Base-by-base conservation (phyloP, 2,113 vertebrate species). In the Pitta sordida region DNA sequence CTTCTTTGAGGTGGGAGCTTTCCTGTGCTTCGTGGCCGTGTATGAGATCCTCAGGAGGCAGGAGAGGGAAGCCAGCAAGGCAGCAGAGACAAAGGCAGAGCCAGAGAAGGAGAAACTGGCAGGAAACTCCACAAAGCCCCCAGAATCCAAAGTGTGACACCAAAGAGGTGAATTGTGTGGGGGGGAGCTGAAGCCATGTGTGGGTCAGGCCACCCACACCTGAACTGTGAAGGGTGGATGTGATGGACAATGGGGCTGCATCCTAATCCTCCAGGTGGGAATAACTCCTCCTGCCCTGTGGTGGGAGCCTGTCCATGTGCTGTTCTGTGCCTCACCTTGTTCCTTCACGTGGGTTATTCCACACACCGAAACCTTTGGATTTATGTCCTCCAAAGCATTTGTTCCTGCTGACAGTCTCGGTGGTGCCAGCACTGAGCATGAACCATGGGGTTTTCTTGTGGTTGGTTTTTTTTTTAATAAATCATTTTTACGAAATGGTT, bases 1-100 rank as follows among this genome's bases (percentile, higher is more conserved):
- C 17, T 96, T 98, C 95, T 99, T 98, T 36, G 94, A 98, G 83
- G 91, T 91, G 4, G 96, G 97, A 0, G 93, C 96, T 3, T 96
- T 98, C 55, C 69, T 97, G 46, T 98, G 98, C 83, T 98, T 98
- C 1, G 49, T 93, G 71, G 90, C 97, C 1, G 96, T 98, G 60
- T 97, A 97, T 2, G 7, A 95, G 43, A 90, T 98, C 20, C 94
- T 98, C 41, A 59, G 94, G 20, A 92, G 92, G 58, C 97, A 97
- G 60, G 91, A 95, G 65, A 96, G 74, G 59, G 92, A 96, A 15
- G 83, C 52, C 44, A 29, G 8, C 8, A 13, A 9, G 0, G 15
- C 20, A 46, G n/a, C 27, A 26, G 44, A 85, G 44, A 6, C 52
- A 4, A 65, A 85, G 23, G 56, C 13, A 8, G 80, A 75, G 11